Base-by-base conservation (phyloP, 1,140 invertebrate genomes). In the Oreohelix idahoensis region DNA sequence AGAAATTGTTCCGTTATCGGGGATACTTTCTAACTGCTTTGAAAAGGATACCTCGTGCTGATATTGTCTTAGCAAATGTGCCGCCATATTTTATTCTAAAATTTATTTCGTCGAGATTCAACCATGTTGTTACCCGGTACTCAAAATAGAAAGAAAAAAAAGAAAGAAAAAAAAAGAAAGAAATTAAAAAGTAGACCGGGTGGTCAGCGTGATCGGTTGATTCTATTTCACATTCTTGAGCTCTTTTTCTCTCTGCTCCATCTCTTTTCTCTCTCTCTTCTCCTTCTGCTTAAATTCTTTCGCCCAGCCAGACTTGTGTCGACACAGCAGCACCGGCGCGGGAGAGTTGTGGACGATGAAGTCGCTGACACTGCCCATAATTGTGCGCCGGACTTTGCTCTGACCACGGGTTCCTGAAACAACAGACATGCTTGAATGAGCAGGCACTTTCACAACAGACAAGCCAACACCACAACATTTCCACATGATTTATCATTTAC, bases 351-450 rank as follows among this genome's bases (percentile, higher is more conserved):
- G 51, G 75, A 77, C 45, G 26, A 69, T 79, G 36, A 10, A 79
- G 58, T 79, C 36, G 38, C 53, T 79, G 32, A 11, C 13, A n/a
- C 45, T 38, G 23, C 53, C 51, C 45, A 66, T 66, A 5, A 79
- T 36, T 1, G 58, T 66, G 32, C 58, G 51, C 32, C 36, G 1
- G 15, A 79, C 23, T 20, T 66, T 38, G 23, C 32, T 39, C 38
- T n/a, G 26, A 32, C 77, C 51, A 38, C 58, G 53, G 15, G 63
- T 79, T 36, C 77, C 75, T 77, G 32, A 29, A 75, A 45, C 2
- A n/a, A 75, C n/a, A 39, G n/a, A 75, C 5, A 77, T 5, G 5
- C n/a, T n/a, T n/a, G n/a, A n/a, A n/a, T n/a, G n/a, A n/a, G n/a
- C n/a, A n/a, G n/a, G n/a, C n/a, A n/a, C n/a, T n/a, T n/a, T n/a